Evolutionary conservation across 2,888 invertebrate genomes (phyloP), one percentile per base, ranked within the genome.

Genomic region (Sinelater perroti): DNA sequence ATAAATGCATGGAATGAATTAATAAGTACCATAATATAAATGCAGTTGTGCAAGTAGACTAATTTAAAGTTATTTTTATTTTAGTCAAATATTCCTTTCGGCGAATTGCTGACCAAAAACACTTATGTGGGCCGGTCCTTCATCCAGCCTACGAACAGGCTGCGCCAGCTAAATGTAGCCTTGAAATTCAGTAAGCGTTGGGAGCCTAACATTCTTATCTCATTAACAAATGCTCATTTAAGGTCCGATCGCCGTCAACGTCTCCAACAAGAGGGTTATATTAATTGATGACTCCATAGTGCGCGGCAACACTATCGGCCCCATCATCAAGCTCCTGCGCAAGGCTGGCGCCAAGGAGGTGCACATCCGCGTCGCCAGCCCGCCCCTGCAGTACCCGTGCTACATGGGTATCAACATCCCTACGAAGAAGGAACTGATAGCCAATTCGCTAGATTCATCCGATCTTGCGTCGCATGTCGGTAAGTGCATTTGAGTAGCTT

Each of bases 331-430:
- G 77, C 81, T 99, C 66, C 77, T 99, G 38, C 84, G 91, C 44
- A 93, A 93, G 68, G 93, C 95, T 0, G 98, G 99, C 0, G 98
- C 97, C 0, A 89, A 85, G 68, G 95, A 98, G 85, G 97, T 99
- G 0, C 98, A 99, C 77, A 90, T 99, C 35, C 83, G 97, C 71
- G 93, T 99, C 67, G 98, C 98, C 28, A 97, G 97, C 7, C 99
- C 99, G 0, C 97, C 98, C 0, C 82, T 99, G 40, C 88, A 88
- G 71, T 91, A 90, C 78, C 95, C 97, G 0, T 99, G 98, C 77
- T 97, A 96, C 79, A 98, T 99, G 98, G 99, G 99, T 45, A 98
- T 99, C 74, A 98, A 99, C 79, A 99, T 99, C 66, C 98, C 99
- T n/a, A 97, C 97, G 0, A 83, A 88, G 45, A 93, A 94, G 71